Evolutionary conservation across 2,888 invertebrate genomes (phyloP).

Genomic region (Pristionchus japonicus): DNA sequence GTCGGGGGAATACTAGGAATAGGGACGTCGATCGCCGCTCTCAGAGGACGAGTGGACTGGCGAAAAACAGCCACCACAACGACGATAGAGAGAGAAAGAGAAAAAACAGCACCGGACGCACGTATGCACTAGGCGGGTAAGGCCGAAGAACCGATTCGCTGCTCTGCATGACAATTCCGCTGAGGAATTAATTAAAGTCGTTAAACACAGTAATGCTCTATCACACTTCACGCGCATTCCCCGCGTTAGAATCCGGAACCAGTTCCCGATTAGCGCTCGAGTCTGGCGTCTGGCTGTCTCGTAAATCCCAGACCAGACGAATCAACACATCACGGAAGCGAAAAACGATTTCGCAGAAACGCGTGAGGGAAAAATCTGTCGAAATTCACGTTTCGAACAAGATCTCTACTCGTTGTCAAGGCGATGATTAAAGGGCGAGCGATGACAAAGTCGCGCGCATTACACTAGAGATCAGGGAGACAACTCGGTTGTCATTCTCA

Average conservation of each 20-base stretch:
- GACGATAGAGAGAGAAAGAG: background rate
- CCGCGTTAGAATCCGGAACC: background rate
- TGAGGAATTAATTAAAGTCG: background rate
- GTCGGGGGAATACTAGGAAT: slow-evolving; percentile 5
- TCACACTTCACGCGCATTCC: background rate
- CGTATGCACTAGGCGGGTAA: background rate
- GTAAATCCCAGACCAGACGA: background rate
- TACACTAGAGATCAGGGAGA: background rate
- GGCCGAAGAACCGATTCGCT: background rate
- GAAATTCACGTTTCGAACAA: too few species aligned
- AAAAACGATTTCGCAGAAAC: background rate
- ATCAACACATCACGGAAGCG: background rate
- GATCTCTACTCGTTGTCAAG: background rate
- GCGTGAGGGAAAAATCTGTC: background rate
- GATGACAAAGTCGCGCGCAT: background rate
- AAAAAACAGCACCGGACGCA: background rate
- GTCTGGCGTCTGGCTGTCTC: background rate
- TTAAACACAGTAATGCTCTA: background rate
- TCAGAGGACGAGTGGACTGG: background rate
- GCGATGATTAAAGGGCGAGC: background rate
- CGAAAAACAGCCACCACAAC: background rate
- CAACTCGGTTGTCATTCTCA: background rate
- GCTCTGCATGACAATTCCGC: background rate
- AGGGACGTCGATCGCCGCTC: background rate
- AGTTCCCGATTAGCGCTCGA: background rate